These are phyloP conservation scores for Sinotaia quadrata DNA, from an alignment of 2,888 invertebrate genomes.

Conservation along the genomic window DNA sequence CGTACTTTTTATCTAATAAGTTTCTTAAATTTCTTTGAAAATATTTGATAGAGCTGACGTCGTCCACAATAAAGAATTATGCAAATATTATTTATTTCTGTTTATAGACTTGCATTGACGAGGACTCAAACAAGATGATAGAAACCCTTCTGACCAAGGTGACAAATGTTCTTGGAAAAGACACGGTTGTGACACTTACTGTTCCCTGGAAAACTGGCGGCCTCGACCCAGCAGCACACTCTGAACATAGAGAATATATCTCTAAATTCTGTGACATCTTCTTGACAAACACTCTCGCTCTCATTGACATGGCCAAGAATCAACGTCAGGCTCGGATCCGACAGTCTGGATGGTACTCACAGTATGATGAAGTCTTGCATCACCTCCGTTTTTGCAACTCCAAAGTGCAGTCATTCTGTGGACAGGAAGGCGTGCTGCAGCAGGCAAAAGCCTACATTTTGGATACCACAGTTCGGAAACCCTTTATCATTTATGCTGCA, in stretches of 20 bases:
- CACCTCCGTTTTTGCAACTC: slow-evolving; percentile 61
- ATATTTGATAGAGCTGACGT: too few species aligned
- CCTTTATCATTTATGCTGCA: slow-evolving; percentile 57
- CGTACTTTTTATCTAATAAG: too few species aligned
- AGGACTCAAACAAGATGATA: slow-evolving; percentile 42
- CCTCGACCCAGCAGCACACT: slow-evolving; percentile 43
- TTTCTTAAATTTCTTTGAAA: too few species aligned
- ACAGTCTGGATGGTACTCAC: slow-evolving; percentile 54
- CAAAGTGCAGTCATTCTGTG: slow-evolving; percentile 65
- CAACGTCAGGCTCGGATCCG: slow-evolving; percentile 43
- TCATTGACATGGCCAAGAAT: slow-evolving; percentile 46
- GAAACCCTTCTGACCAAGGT: slow-evolving; percentile 41
- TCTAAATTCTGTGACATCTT: slow-evolving; percentile 54
- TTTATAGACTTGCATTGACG: slow-evolving; percentile 45
- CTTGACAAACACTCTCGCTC: slow-evolving; percentile 40
- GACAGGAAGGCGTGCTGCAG: slow-evolving; percentile 54
- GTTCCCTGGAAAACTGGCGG: slow-evolving; percentile 54
- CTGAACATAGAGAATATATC: slow-evolving; percentile 55
- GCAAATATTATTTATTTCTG: neutral
- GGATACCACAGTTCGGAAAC: slow-evolving; percentile 33
- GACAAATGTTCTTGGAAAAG: slow-evolving; percentile 32
- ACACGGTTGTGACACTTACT: slow-evolving; percentile 35
- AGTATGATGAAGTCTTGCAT: slow-evolving; percentile 61
- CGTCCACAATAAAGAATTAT: too few species aligned
- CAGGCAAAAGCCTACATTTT: slow-evolving; percentile 31